Conservation (phyloP, 1,140 invertebrate species). For the Polypedilum vanderplanki region DNA sequence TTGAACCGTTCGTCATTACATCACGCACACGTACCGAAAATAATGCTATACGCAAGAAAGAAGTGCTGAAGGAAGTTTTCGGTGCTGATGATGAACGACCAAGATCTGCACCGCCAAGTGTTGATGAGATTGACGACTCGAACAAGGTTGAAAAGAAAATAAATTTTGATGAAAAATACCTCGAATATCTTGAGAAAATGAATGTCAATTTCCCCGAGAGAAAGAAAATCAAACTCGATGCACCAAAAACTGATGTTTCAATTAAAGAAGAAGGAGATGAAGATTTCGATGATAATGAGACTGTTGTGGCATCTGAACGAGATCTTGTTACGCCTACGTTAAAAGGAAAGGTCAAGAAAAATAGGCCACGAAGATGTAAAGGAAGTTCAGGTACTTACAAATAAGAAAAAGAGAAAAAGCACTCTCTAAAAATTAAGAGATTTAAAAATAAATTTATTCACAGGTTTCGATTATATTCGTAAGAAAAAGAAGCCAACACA, state of each 20-base stretch:
- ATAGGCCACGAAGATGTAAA: constrained; percentile 51
- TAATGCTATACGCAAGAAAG: constrained; percentile 64
- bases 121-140: constrained; percentile 33
- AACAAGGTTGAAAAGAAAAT: constrained; percentile 38
- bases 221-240: constrained; percentile 47
- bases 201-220: constrained; percentile 40
- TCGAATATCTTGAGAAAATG: constrained; percentile 42
- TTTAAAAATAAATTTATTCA: background rate
- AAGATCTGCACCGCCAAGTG: constrained; percentile 53
- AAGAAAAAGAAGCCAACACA: constrained; percentile 68
- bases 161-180: constrained; percentile 41
- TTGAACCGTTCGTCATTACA: constrained; percentile 63
- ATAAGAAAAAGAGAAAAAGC: no score
- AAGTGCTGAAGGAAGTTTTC: constrained; percentile 72
- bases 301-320: constrained; percentile 29
- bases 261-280: constrained; percentile 23
- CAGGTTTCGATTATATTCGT: constrained; percentile 78
- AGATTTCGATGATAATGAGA: constrained; percentile 30
- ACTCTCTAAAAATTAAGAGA: no score
- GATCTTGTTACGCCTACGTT: constrained; percentile 23
- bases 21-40: constrained; percentile 68
- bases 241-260: background rate
- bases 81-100: constrained; percentile 57
- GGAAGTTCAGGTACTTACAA: constrained; percentile 49
- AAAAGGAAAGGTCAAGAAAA: constrained; percentile 37